These are phyloP conservation scores for Lycaena phlaeas DNA, from an alignment of 2,888 invertebrate species.

Conservation along the genomic window DNA sequence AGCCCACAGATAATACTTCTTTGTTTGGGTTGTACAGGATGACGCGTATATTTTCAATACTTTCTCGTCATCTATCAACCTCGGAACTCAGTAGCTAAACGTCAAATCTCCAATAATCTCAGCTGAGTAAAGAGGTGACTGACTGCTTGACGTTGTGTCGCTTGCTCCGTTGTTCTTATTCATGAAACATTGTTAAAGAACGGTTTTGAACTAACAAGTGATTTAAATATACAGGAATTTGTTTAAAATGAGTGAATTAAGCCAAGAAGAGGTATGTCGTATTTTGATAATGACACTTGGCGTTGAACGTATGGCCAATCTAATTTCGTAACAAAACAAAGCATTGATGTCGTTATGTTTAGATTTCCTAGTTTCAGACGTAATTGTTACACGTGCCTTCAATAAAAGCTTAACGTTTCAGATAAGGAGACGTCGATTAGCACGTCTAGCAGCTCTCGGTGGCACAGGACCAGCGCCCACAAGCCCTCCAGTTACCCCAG, in stretches of 20 bases:
- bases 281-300: conserved; percentile 54
- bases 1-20: conserved; percentile 13
- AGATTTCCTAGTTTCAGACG: conserved; percentile 33
- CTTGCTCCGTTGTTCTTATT: conserved; percentile 47
- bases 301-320: conserved; percentile 62
- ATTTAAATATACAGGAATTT: conserved; percentile 27
- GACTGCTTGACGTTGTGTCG: conserved; percentile 65
- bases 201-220: conserved; percentile 1
- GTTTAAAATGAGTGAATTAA: conserved; percentile 84
- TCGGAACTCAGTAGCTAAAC: conserved; percentile 44
- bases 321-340: conserved; percentile 74
- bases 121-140: conserved; percentile 66
- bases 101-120: conserved; percentile 47
- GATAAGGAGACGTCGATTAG: conserved; percentile 84
- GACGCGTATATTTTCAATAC: conserved; percentile 71
- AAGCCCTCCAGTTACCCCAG: conserved; percentile 62
- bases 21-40: conserved; percentile 36
- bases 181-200: conserved; percentile 26
- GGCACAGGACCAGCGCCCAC: conserved; percentile 61
- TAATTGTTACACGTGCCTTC: conserved; percentile 12
- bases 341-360: conserved; percentile 54
- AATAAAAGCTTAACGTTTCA: conserved; percentile 40
- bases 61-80: conserved; percentile 57
- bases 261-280: conserved; percentile 88
- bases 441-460: conserved; percentile 77